Base-by-base conservation (phyloP, 2,113 vertebrate genomes). In the Numida meleagris region DNA sequence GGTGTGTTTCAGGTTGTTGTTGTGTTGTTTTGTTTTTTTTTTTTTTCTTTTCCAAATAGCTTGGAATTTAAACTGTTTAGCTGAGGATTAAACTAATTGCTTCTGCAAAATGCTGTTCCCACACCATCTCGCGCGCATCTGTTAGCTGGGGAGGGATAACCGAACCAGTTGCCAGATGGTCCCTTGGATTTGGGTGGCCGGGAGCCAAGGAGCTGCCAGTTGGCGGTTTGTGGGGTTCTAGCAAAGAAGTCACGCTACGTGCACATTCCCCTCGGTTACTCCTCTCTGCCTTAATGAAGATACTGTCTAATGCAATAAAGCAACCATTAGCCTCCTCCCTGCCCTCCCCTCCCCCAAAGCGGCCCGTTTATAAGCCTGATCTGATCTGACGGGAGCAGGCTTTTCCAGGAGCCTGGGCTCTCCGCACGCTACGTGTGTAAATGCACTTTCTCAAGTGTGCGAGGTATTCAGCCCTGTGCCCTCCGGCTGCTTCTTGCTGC, bases 11-110 rank as follows among this genome's bases (percentile, higher is more conserved):
- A 19, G 38, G 6, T n/a, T 82, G 77, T 72, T 40, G 27, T 72
- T 17, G 29, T 3, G 17, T 73, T 33, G 16, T 5, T 7, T 16
- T 34, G 5, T 25, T 4, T 13, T 21, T 34, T 21, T 25, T 71
- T 34, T 43, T 50, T 27, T 34, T 12, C 62, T 34, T 14, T 0
- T 3, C 1, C 91, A 86, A 89, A 91, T 79, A 80, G 4, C 79
- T 95, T 95, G 79, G 89, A 95, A 93, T 97, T 95, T 90, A 96
- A 97, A 97, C 82, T 74, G 80, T 95, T 97, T 96, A 97, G 42
- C 79, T 23, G 16, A 90, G 95, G 96, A 93, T 97, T 96, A 93
- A 97, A 82, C 95, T 97, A 97, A 96, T 96, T 97, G 92, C 93
- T 83, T 75, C 93, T 95, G 93, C 81, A 93, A 79, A 95, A 95